These are phyloP conservation scores for Nyctibius grandis DNA, from an alignment of 2,797 vertebrate species.

Conservation along the genomic window DNA sequence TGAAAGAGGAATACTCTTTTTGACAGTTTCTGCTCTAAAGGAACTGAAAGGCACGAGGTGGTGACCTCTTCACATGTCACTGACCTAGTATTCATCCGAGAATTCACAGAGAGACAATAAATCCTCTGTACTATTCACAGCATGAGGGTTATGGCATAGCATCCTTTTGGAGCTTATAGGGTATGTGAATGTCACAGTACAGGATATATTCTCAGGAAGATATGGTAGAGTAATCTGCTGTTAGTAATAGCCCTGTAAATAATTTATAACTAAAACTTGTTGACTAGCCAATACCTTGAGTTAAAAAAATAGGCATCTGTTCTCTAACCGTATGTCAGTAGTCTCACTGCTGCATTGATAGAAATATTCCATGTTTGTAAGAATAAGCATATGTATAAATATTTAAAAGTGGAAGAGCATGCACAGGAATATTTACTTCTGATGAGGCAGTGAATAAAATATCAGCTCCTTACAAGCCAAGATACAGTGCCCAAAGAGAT, in stretches of 20 bases:
- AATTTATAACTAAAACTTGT: neutral
- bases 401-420: neutral
- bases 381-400: constrained; percentile 2
- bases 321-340: neutral
- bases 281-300: neutral
- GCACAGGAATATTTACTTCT: constrained; percentile 11
- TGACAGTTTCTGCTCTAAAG: neutral
- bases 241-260: neutral
- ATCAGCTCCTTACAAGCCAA: neutral
- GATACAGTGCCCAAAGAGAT: neutral
- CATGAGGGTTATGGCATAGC: neutral
- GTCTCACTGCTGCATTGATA: neutral
- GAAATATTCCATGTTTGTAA: neutral
- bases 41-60: neutral
- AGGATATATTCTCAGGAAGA: neutral
- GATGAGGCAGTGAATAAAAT: neutral
- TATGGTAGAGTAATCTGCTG: neutral
- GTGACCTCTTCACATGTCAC: neutral
- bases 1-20: neutral
- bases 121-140: neutral
- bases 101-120: neutral
- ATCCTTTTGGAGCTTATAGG: neutral
- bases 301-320: neutral
- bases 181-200: neutral
- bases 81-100: neutral